phyloP scores from a whole-genome alignment of 2,797 vertebrate genomes.

The Florisuga fusca region DNA sequence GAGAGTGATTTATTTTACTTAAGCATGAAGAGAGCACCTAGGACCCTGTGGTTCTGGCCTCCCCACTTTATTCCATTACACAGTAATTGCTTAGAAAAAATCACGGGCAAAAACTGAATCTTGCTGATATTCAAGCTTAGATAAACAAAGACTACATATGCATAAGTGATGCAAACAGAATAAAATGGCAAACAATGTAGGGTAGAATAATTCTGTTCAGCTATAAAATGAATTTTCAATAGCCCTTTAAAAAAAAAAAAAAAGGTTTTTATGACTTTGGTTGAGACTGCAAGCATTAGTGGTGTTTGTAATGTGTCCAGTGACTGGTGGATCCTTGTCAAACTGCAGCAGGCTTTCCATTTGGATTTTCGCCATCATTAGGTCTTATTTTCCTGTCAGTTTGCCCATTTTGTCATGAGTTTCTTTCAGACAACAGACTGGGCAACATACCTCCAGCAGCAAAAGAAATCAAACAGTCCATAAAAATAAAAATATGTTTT shows the following conservation, averaged over 20 bases:
- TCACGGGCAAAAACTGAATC: not conserved
- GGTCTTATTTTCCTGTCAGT: constrained; percentile 64
- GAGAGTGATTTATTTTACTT: constrained; percentile 31
- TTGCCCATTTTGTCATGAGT: constrained; percentile 57
- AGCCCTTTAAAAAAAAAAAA: not conserved
- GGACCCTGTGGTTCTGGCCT: not conserved
- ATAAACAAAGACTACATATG: not conserved
- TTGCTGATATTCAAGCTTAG: not conserved
- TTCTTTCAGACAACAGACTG: constrained; percentile 50
- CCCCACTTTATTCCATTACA: not conserved
- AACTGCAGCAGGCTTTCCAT: constrained; percentile 33
- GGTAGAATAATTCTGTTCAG: not conserved
- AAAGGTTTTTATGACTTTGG: not conserved
- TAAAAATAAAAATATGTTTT: constrained; percentile 36
- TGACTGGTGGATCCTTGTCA: constrained; percentile 31
- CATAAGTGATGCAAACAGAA: not conserved
- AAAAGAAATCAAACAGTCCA: constrained; percentile 26
- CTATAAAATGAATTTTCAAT: not conserved
- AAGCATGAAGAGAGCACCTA: not conserved
- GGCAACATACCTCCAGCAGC: constrained; percentile 41
- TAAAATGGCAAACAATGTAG: not conserved
- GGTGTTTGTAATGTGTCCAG: constrained; percentile 20
- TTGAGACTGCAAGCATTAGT: not conserved
- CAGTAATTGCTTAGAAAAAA: not conserved
- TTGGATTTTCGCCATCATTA: constrained; percentile 45